These are phyloP conservation scores for Simalia tracyae DNA, from an alignment of 2,797 vertebrate genomes.

Conservation along the genomic window DNA sequence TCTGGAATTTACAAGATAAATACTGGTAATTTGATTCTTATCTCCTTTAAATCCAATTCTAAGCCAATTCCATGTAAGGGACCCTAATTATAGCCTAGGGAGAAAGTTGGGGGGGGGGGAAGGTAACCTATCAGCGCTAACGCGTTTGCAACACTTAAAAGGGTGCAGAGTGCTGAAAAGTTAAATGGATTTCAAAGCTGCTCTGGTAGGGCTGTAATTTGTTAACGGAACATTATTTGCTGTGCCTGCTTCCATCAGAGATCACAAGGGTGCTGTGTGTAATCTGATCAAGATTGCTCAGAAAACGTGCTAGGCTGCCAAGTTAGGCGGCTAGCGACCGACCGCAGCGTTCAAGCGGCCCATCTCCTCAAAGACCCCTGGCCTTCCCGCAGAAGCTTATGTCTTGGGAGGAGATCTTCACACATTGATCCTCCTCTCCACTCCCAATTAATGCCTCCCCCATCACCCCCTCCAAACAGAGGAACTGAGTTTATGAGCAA, in stretches of 20 bases:
- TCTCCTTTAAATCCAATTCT: constrained; percentile 81
- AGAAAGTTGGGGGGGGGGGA: constrained; percentile 55
- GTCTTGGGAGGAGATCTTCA: neutral
- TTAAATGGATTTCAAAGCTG: constrained; percentile 71
- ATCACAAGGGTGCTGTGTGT: neutral
- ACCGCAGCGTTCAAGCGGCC: rapidly evolving
- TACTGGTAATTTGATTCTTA: constrained; percentile 82
- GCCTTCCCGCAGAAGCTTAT: neutral
- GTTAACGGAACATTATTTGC: constrained; percentile 53
- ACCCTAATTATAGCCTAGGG: constrained; percentile 78
- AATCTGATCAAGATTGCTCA: neutral
- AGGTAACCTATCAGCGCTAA: constrained; percentile 74
- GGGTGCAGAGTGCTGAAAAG: constrained; percentile 69
- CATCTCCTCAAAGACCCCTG: neutral
- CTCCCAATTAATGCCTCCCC: neutral
- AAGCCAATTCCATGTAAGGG: constrained; percentile 80
- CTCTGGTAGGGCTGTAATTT: constrained; percentile 59
- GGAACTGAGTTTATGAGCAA: neutral
- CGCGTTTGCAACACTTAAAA: constrained; percentile 61
- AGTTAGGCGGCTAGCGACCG: neutral
- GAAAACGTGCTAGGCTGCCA: neutral
- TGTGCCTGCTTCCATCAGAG: neutral
- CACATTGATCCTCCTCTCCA: rapidly evolving
- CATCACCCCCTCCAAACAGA: neutral
- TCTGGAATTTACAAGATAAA: constrained; percentile 84